A percentile compares a stretch with the other conserved stretches of the same genome.
phyloP scores from a whole-genome alignment of 2,888 invertebrate genomes.

The Cheilosia vulpina region DNA sequence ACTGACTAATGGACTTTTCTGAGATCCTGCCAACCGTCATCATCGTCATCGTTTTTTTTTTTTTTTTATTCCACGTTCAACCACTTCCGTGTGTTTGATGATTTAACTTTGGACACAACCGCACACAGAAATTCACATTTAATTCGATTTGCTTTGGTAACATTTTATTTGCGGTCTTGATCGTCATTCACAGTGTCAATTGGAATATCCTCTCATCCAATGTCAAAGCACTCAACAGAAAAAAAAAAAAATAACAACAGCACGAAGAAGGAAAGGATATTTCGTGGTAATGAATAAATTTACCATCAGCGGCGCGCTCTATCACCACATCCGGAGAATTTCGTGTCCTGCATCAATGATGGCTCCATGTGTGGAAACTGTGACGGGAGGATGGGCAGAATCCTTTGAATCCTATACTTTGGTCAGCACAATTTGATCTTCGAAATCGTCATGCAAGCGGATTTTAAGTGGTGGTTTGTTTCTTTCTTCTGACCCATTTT shows the following conservation, averaged over 20 bases:
- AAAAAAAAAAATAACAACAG: slow-evolving; percentile 1
- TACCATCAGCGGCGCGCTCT: slow-evolving; percentile 12
- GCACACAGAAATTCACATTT: slow-evolving; percentile 32
- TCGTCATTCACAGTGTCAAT: slow-evolving; percentile 47
- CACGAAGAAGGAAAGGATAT: slow-evolving; percentile 33
- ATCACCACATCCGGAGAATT: slow-evolving; percentile 41
- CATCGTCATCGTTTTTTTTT: slow-evolving; percentile 13
- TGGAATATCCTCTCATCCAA: slow-evolving; percentile 39
- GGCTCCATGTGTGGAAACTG: slow-evolving; percentile 10
- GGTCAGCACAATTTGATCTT: slow-evolving; percentile 26
- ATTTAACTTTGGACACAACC: slow-evolving; percentile 43
- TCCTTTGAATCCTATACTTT: background rate
- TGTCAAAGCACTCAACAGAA: slow-evolving; percentile 15
- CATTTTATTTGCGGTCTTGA: slow-evolving; percentile 53
- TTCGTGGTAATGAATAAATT: slow-evolving; percentile 56
- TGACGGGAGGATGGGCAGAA: background rate
- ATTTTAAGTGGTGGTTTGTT: background rate
- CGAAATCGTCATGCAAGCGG: slow-evolving; percentile 7
- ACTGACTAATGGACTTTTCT: slow-evolving; percentile 59
- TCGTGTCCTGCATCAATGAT: slow-evolving; percentile 50
- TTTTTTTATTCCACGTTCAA: slow-evolving; percentile 11
- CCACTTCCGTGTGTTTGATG: slow-evolving; percentile 52
- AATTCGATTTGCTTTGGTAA: slow-evolving; percentile 43
- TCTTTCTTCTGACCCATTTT: slow-evolving; percentile 1
- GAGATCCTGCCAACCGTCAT: slow-evolving; percentile 11